These are phyloP conservation scores for Eustalomyia histrio DNA, from an alignment of 2,888 invertebrate genomes.

Conservation along the genomic window DNA sequence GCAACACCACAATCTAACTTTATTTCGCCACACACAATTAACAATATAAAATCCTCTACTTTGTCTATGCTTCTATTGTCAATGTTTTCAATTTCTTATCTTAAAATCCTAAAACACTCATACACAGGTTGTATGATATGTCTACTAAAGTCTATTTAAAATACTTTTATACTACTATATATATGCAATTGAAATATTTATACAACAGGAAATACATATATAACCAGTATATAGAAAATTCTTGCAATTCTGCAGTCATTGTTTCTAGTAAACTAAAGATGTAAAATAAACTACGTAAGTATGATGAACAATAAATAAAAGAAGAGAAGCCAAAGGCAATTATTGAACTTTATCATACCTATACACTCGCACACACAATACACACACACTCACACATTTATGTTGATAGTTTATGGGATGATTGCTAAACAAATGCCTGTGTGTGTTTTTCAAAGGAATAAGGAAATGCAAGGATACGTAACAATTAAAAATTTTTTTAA, in stretches of 20 bases:
- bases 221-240: not conserved
- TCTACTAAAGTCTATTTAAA: no score
- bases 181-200: constrained; percentile 36
- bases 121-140: not conserved
- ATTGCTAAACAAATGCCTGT: not conserved
- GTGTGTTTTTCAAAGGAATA: not conserved
- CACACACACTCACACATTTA: no score
- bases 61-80: constrained; percentile 11
- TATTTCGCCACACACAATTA: not conserved
- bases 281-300: not conserved
- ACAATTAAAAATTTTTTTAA: constrained; percentile 10
- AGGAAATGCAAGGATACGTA: not conserved
- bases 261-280: not conserved
- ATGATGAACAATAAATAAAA: not conserved
- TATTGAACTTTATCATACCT: constrained; percentile 9
- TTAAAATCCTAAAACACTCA: constrained; percentile 9
- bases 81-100: constrained; percentile 47
- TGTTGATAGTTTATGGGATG: not conserved
- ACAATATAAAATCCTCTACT: not conserved
- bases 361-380: no score
- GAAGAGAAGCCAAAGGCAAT: constrained; percentile 10
- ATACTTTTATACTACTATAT: no score
- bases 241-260: not conserved
- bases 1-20: constrained; percentile 24
- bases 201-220: constrained; percentile 21